Evolutionary conservation across 2,888 invertebrate genomes (phyloP), one percentile per base, ranked within the genome.

Genomic region (Ctenicera cuprea): DNA sequence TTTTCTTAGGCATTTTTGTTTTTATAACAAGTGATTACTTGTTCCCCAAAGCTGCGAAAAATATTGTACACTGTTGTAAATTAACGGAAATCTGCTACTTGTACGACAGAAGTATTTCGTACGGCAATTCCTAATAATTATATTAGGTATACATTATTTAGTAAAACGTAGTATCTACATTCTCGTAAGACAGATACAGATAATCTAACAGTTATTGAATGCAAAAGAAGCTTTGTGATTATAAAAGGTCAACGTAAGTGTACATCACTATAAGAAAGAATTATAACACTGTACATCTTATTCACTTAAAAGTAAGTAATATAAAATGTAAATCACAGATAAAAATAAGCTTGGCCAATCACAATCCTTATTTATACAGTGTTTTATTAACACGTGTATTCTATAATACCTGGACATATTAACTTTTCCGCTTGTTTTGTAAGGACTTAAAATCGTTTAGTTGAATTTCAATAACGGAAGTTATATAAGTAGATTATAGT

Each of bases 331-430:
- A 84, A 85, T 85, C 85, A 85, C 85, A 85, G 85, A 85, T 82
- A 82, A 83, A 85, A 85, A 85, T 83, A 85, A 85, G 85, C 84
- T 83, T 84, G 82, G 82, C 84, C 82, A 83, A 83, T 83, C 81
- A 78, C 76, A 81, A 77, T 79, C 73, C 73, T 76, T 79, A 78
- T 76, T 71, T 77, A 77, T 75, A 77, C 70, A 69, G 66, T 75
- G 63, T 63, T 37, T 68, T 63, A 68, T 75, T 68, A 71, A 75
- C 70, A 62, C 59, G 65, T 33, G 57, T 70, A 64, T 70, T 33
- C 52, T 62, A 61, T 33, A 71, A 65, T 37, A 65, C 59, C 30
- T 71, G 62, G 52, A 48, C 41, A 45, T 61, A 22, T 41, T 63
- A 61, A 68, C 30, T 50, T 63, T 62, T 41, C 33, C 52, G 18